Percentiles rank a stretch among this genome's conserved stretches.
Evolutionary conservation across 2,113 vertebrate species (phyloP).

Genomic region (Brienomyrus longianalis): DNA sequence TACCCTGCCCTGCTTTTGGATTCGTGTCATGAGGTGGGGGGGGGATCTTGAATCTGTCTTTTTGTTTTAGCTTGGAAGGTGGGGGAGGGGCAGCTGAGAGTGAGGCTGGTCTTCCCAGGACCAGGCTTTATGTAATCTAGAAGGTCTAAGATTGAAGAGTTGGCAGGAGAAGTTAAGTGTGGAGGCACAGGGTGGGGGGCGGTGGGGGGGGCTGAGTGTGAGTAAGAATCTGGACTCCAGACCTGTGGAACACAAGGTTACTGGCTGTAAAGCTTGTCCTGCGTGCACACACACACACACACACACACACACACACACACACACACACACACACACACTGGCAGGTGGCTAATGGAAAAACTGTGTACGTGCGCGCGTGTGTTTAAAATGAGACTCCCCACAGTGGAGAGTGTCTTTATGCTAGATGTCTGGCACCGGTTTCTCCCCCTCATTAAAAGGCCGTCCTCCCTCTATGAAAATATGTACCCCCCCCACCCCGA

Average conservation of each 20-base stretch:
- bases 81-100: not conserved
- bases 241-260: constrained; percentile 7
- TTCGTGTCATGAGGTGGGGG: not conserved
- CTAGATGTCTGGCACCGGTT: constrained; percentile 13
- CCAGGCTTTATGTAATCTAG: not conserved
- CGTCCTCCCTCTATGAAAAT: constrained; percentile 26
- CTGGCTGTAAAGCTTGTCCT: not conserved
- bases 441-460: constrained; percentile 13
- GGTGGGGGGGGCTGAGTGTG: not conserved
- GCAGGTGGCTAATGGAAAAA: not conserved
- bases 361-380: not conserved
- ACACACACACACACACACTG: not conserved
- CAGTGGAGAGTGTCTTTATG: not conserved
- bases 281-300: not conserved
- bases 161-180: not conserved
- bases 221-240: not conserved
- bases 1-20: not conserved
- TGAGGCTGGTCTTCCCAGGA: not conserved
- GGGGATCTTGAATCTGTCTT: not conserved
- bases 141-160: not conserved
- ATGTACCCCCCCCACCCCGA: not conserved
- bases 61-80: not conserved
- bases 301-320: not conserved
- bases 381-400: not conserved
- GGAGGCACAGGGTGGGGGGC: not conserved